Evolutionary conservation across 2,113 vertebrate species (phyloP).

Genomic region (Perca fluviatilis): DNA sequence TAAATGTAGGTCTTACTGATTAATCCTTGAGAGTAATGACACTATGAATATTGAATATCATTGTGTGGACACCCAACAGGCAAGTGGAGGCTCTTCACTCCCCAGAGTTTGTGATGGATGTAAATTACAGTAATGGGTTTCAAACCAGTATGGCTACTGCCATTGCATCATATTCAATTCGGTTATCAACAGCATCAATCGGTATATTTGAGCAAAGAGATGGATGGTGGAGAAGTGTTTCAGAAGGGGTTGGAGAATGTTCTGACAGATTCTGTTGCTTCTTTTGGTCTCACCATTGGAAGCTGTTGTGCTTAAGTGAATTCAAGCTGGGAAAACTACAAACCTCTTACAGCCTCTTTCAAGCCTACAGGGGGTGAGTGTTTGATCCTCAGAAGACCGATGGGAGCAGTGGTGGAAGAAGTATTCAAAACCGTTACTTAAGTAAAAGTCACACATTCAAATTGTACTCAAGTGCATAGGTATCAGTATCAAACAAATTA

Average conservation of each 20-base stretch:
- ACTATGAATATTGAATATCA: conserved; percentile 4
- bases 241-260: not conserved
- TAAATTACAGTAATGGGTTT: not conserved
- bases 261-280: not conserved
- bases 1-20: conserved; percentile 16
- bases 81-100: not conserved
- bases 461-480: not conserved
- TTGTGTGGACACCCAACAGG: not conserved
- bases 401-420: not conserved
- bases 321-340: not conserved
- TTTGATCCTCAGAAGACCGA: conserved; percentile 1
- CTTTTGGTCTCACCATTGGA: not conserved
- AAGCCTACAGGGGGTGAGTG: not conserved
- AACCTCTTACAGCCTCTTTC: not conserved
- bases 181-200: not conserved
- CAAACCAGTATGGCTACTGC: not conserved
- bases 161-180: not conserved
- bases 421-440: not conserved
- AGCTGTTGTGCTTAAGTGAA: not conserved
- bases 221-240: not conserved
- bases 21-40: conserved; percentile 14
- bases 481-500: not conserved
- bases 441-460: not conserved
- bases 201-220: not conserved
- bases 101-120: not conserved